phyloP scores from a whole-genome alignment of 2,888 invertebrate genomes.

The Nipponacmea schrenckii region DNA sequence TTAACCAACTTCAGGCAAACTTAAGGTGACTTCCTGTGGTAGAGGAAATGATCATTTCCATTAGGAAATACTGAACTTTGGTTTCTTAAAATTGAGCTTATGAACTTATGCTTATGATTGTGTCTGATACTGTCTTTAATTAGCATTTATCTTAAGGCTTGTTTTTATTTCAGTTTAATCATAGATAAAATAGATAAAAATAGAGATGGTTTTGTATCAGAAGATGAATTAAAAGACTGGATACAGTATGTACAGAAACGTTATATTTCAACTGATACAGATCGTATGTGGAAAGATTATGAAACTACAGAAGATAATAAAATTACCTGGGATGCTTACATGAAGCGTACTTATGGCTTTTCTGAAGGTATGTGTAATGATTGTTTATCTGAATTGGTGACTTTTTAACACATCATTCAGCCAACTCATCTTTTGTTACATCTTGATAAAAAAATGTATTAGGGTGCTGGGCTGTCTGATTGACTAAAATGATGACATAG shows the following conservation, averaged over 20 bases:
- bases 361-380: conserved; percentile 45
- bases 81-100: no score
- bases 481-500: no score
- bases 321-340: conserved; percentile 84
- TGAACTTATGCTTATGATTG: no score
- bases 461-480: no score
- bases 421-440: no score
- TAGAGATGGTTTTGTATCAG: conserved; percentile 70
- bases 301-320: conserved; percentile 81
- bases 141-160: neutral
- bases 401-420: neutral
- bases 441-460: neutral
- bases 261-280: conserved; percentile 92
- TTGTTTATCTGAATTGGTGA: neutral
- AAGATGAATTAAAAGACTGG: conserved; percentile 94
- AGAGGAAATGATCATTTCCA: no score
- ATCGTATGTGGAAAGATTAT: conserved; percentile 91
- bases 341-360: conserved; percentile 87
- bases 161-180: conserved; percentile 77
- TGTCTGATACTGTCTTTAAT: no score
- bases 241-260: conserved; percentile 92
- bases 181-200: conserved; percentile 89
- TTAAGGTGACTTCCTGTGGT: no score
- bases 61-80: no score
- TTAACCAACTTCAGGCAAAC: no score